Percentiles rank a stretch among this genome's conserved stretches.
Conservation (phyloP, 2,113 vertebrate species). For the Callionymus lyra region DNA sequence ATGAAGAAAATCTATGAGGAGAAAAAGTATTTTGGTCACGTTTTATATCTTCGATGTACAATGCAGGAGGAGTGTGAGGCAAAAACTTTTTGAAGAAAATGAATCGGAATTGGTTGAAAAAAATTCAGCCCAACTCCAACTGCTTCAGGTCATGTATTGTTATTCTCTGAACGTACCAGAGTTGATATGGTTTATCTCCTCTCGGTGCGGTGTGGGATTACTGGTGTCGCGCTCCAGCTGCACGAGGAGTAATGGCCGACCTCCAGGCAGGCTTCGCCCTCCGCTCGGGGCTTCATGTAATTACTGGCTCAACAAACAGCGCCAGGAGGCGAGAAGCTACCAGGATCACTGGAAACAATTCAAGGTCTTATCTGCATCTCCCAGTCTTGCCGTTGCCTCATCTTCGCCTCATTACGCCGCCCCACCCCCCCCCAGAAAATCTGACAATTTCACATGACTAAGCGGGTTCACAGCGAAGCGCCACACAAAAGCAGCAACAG, state of each 20-base stretch:
- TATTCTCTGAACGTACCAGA: too few relatives aligned
- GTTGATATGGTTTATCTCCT: too few relatives aligned
- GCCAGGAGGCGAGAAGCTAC: conserved; percentile 13
- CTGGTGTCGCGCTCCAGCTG: conserved; percentile 16
- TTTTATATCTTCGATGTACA: too few relatives aligned
- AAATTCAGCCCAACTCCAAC: too few relatives aligned
- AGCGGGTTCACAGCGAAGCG: conserved; percentile 7
- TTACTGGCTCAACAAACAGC: conserved; percentile 29
- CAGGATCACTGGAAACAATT: conserved; percentile 8
- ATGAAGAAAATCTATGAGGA: too few relatives aligned
- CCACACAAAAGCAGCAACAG: conserved; percentile 24
- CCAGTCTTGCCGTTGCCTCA: conserved; percentile 1
- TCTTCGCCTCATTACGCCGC: conserved; percentile 1
- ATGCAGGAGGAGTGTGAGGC: too few relatives aligned
- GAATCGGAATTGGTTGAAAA: too few relatives aligned
- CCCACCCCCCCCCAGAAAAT: too few relatives aligned
- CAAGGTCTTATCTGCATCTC: neutral
- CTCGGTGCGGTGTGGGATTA: conserved; percentile 3
- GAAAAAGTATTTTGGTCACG: too few relatives aligned
- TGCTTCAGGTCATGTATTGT: too few relatives aligned
- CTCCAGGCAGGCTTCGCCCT: conserved; percentile 30
- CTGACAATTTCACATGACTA: neutral
- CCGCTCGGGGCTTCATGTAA: conserved; percentile 39
- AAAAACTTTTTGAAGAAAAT: too few relatives aligned
- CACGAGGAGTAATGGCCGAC: conserved; percentile 28